Evolutionary conservation across 2,888 invertebrate genomes (phyloP), one percentile per base, ranked within the genome.

Genomic region (Operophtera brumata): DNA sequence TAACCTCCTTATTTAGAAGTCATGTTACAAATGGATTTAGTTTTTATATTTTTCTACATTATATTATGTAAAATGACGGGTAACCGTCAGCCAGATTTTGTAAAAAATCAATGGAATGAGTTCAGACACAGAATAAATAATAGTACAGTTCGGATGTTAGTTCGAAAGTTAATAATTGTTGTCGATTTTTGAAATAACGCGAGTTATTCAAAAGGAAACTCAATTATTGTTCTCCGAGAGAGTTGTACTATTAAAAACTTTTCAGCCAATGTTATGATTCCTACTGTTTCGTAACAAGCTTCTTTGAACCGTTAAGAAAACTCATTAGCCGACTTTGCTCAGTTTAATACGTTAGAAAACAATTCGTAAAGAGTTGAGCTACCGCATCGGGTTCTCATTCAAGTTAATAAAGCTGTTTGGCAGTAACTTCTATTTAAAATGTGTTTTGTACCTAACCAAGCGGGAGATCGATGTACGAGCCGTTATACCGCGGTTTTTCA

Each of bases 221-320:
- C 14, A 39, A 36, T 46, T 51, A 46, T 57, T 58, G 54, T 57
- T 52, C 13, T 28, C 10, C 25, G 36, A 13, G 50, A 13, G 50
- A 45, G 45, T 34, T 53, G n/a, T 13, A 39, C 32, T 44, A 20
- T 47, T 45, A 37, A 28, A 36, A 60, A 54, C 49, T 59, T 59
- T 57, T 46, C 37, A 54, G 34, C 51, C 25, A 55, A 55, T 61
- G 47, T 61, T 62, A 49, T 48, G 42, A 57, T 57, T 61, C 53
- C 49, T 57, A 42, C 40, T 9, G 9, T 9, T 52, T 51, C 53
- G 32, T 35, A 48, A 53, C 54, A 46, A 57, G 51, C 43, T 57
- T 45, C 49, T 51, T 52, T 34, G 47, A 47, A 30, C 37, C 42
- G 28, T 41, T 42, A 54, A 53, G 56, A 50, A 54, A 61, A 59